Percentiles rank a stretch among this genome's conserved stretches.
phyloP scores from a whole-genome alignment of 1,140 invertebrate species.

The Babylonia areolata region DNA sequence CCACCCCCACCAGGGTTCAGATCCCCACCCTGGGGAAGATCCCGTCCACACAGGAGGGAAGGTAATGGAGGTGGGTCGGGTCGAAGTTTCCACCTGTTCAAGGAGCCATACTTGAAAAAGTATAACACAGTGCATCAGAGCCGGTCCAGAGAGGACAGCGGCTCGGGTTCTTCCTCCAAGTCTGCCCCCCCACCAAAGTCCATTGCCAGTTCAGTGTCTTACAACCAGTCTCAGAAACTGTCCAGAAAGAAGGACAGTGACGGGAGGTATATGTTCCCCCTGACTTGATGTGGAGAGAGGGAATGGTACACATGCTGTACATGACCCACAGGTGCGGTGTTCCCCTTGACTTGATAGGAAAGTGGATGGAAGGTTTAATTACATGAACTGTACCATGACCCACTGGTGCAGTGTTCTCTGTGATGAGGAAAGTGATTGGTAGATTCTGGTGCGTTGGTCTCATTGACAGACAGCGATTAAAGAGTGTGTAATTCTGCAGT shows the following conservation, averaged over 20 bases:
- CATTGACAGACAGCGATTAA: too few species aligned
- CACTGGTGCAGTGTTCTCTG: too few species aligned
- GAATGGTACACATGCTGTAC: too few species aligned
- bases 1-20: background rate
- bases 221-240: constrained; percentile 14
- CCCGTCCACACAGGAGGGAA: too few species aligned
- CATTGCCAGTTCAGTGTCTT: background rate
- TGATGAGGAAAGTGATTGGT: too few species aligned
- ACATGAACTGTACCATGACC: too few species aligned
- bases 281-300: background rate
- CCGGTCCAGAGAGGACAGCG: background rate
- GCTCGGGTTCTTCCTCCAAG: background rate
- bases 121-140: background rate
- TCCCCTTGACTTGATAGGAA: too few species aligned
- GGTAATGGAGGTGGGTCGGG: background rate
- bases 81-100: constrained; percentile 6
- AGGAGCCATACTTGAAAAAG: constrained; percentile 22
- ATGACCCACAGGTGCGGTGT: too few species aligned
- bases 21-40: background rate
- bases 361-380: too few species aligned
- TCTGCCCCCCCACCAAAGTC: background rate
- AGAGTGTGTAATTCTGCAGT: too few species aligned
- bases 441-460: too few species aligned
- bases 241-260: constrained; percentile 16
- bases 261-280: constrained; percentile 23